phyloP scores from a whole-genome alignment of 2,888 invertebrate genomes.

The Lasioglossum leucozonium region DNA sequence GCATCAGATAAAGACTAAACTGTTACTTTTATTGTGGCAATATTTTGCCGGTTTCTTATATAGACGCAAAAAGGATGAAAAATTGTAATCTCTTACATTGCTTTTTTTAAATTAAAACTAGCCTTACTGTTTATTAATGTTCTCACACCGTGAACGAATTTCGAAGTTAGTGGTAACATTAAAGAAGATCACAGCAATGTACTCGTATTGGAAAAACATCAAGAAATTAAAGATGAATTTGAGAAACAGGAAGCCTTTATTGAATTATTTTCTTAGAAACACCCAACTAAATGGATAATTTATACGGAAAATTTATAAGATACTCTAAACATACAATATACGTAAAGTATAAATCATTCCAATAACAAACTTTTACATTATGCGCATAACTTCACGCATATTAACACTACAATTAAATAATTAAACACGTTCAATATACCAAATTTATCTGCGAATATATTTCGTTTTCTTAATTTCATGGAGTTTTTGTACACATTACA shows the following conservation, averaged over 20 bases:
- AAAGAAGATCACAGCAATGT: constrained; percentile 72
- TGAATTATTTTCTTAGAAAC: constrained; percentile 4
- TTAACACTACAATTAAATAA: constrained; percentile 22
- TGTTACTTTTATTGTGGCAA: constrained; percentile 62
- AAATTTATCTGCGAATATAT: constrained; percentile 40
- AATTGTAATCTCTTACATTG: constrained; percentile 64
- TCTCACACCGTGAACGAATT: constrained; percentile 66
- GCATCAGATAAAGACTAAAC: constrained; percentile 53
- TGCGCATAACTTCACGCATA: not conserved
- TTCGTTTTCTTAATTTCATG: constrained; percentile 28
- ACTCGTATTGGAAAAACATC: constrained; percentile 71
- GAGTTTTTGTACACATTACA: constrained; percentile 37
- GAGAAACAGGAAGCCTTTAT: constrained; percentile 48
- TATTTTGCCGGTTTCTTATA: constrained; percentile 38
- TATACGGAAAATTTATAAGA: not conserved
- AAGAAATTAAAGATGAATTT: constrained; percentile 71
- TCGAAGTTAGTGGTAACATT: constrained; percentile 57
- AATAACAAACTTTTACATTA: constrained; percentile 4
- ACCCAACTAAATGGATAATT: not conserved
- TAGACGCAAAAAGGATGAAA: constrained; percentile 10
- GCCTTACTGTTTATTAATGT: constrained; percentile 63
- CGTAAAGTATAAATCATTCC: constrained; percentile 24
- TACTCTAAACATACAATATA: not conserved
- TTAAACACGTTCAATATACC: constrained; percentile 33
- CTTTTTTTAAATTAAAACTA: constrained; percentile 69